These are phyloP conservation scores for Ceramica pisi DNA, from an alignment of 2,888 invertebrate genomes.

Conservation along the genomic window DNA sequence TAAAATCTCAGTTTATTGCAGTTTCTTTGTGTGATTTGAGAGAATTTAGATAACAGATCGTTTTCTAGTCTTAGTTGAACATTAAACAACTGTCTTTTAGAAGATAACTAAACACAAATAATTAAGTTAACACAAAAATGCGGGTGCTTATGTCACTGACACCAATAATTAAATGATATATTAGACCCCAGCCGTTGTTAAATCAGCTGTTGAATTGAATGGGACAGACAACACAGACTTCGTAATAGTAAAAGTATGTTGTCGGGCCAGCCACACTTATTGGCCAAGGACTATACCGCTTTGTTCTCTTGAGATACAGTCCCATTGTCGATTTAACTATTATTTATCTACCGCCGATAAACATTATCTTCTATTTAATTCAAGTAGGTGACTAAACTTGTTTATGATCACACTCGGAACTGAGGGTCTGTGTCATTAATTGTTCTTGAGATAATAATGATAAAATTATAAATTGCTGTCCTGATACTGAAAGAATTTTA, in stretches of 20 bases:
- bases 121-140: constrained; percentile 32
- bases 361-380: constrained; percentile 59
- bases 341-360: constrained; percentile 61
- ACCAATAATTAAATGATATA: constrained; percentile 41
- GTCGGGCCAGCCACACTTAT: constrained; percentile 72
- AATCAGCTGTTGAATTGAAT: constrained; percentile 71
- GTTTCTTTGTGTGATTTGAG: background rate
- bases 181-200: constrained; percentile 50
- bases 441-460: constrained; percentile 41
- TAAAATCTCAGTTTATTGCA: constrained; percentile 6
- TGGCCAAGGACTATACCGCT: constrained; percentile 84
- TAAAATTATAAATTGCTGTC: constrained; percentile 35
- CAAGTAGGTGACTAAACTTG: constrained; percentile 47
- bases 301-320: constrained; percentile 75
- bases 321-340: constrained; percentile 67
- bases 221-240: constrained; percentile 67
- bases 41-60: constrained; percentile 20
- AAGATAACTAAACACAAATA: constrained; percentile 2
- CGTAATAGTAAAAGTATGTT: constrained; percentile 83
- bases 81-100: background rate
- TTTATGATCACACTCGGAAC: constrained; percentile 52
- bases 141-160: constrained; percentile 43
- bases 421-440: constrained; percentile 43
- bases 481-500: constrained; percentile 43
- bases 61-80: background rate